phyloP scores from a whole-genome alignment of 1,140 invertebrate species.

The Neuroterus valhalla region DNA sequence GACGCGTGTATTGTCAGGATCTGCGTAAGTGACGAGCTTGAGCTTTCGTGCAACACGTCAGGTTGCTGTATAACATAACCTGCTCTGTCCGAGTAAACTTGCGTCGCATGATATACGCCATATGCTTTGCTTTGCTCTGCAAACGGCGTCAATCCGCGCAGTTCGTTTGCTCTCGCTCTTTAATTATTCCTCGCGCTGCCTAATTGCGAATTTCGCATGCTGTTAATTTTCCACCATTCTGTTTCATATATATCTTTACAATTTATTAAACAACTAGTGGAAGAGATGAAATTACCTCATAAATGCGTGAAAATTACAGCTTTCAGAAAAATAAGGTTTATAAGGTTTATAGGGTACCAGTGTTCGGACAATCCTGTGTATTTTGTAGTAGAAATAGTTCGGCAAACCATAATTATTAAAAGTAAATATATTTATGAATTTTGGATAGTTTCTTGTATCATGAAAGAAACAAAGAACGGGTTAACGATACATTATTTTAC shows the following conservation, averaged over 20 bases:
- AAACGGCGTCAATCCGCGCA: constrained; percentile 46
- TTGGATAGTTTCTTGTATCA: no score
- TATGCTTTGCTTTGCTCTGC: constrained; percentile 54
- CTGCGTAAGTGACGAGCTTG: constrained; percentile 46
- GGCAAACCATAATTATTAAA: no score
- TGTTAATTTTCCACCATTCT: constrained; percentile 24
- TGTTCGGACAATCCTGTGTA: no score
- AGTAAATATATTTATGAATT: no score
- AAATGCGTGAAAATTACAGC: not conserved
- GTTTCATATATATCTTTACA: constrained; percentile 1
- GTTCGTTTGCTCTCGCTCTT: constrained; percentile 39
- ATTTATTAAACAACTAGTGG: not conserved
- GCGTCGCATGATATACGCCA: constrained; percentile 51
- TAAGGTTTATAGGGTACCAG: no score
- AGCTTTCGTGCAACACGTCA: constrained; percentile 54
- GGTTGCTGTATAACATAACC: constrained; percentile 46
- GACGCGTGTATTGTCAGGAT: constrained; percentile 46
- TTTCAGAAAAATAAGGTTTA: not conserved
- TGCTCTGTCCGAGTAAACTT: constrained; percentile 38
- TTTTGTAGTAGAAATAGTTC: no score
- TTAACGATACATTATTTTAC: no score
- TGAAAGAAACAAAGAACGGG: no score
- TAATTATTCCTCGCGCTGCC: constrained; percentile 41
- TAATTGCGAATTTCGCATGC: constrained; percentile 29
- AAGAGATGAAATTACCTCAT: not conserved